Evolutionary conservation across 2,797 vertebrate genomes (phyloP).

Genomic region (Linurgus olivaceus): DNA sequence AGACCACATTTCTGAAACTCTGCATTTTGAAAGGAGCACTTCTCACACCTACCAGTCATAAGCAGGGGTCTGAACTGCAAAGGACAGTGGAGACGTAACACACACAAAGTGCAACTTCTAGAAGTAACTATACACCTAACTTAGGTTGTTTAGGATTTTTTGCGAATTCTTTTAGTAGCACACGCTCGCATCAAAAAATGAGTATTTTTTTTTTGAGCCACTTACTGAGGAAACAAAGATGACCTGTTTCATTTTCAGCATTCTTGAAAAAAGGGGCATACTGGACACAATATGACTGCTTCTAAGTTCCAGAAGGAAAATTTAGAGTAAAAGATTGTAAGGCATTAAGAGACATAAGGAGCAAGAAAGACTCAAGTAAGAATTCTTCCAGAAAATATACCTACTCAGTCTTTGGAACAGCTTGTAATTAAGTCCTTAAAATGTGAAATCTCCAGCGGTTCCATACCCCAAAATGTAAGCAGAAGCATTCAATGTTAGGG

Average conservation of each 20-base stretch:
- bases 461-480: background rate
- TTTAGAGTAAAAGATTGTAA: background rate
- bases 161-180: background rate
- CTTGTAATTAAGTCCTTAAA: background rate
- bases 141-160: background rate
- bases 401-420: background rate
- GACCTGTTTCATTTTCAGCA: background rate
- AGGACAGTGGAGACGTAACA: background rate
- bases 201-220: background rate
- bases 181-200: background rate
- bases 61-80: background rate
- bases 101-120: background rate
- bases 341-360: background rate
- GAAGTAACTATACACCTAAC: background rate
- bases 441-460: background rate
- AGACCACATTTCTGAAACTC: background rate
- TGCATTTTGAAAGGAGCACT: background rate
- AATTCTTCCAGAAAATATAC: background rate
- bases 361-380: background rate
- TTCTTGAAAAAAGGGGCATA: background rate
- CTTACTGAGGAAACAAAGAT: background rate
- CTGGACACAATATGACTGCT: background rate
- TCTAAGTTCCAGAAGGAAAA: background rate
- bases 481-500: background rate
- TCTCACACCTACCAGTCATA: background rate